A percentile compares a stretch with the other conserved stretches of the same genome.
Evolutionary conservation across 2,888 invertebrate genomes (phyloP).

Genomic region (Acleris holmiana): DNA sequence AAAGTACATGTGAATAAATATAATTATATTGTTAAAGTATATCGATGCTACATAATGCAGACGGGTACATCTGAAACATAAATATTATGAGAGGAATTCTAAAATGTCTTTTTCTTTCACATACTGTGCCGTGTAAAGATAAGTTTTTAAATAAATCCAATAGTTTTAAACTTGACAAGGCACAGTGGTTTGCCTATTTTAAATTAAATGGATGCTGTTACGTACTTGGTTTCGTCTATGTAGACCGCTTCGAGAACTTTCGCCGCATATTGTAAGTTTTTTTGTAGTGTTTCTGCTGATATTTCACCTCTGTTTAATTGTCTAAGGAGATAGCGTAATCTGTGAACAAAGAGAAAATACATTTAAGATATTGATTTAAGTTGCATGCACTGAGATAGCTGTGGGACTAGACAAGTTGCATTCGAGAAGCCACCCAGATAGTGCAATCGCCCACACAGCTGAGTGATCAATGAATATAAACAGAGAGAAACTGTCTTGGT

Average conservation of each 20-base stretch:
- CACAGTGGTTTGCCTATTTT: slow-evolving; percentile 24
- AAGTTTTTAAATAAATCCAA: not conserved
- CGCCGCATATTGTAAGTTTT: slow-evolving; percentile 96
- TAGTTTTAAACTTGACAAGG: slow-evolving; percentile 18
- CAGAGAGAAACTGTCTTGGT: too few relatives aligned
- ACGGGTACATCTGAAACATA: slow-evolving; percentile 76
- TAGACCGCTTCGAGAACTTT: slow-evolving; percentile 96
- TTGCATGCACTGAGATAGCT: too few relatives aligned
- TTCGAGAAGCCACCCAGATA: too few relatives aligned
- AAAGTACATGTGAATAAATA: slow-evolving; percentile 13
- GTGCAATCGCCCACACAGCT: too few relatives aligned
- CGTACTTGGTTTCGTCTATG: slow-evolving; percentile 97
- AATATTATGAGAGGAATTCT: slow-evolving; percentile 61
- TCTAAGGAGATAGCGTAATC: slow-evolving; percentile 95
- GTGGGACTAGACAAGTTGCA: too few relatives aligned
- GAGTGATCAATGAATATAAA: too few relatives aligned
- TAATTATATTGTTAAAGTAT: not conserved
- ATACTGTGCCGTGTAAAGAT: slow-evolving; percentile 50
- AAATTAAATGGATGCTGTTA: slow-evolving; percentile 49
- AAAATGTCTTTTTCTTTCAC: slow-evolving; percentile 42
- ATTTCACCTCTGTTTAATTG: slow-evolving; percentile 95
- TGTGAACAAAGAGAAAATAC: slow-evolving; percentile 77
- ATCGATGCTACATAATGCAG: slow-evolving; percentile 36
- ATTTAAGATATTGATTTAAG: slow-evolving; percentile 16
- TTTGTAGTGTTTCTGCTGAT: slow-evolving; percentile 94